Conservation (phyloP, 2,888 invertebrate species). For the Eupelmus urozonus region DNA sequence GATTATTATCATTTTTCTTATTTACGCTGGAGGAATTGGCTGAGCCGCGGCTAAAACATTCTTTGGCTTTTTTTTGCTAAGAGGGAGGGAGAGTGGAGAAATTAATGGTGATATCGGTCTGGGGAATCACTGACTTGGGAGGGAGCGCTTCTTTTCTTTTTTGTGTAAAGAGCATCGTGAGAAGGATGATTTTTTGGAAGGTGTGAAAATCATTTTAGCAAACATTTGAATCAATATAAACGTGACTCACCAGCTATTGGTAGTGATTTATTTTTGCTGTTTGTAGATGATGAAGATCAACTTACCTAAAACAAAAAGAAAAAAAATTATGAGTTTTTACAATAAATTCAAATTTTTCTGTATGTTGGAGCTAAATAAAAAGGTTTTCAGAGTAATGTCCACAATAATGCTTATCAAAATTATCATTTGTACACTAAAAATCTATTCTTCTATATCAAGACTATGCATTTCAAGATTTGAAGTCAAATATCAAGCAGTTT, state of each 20-base stretch:
- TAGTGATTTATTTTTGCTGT: conserved; percentile 1
- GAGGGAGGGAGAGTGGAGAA: not conserved
- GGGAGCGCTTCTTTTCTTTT: not conserved
- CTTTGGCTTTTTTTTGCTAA: conserved; percentile 28
- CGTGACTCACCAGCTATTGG: not conserved
- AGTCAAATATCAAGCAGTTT: too few relatives aligned
- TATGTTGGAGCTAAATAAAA: too few relatives aligned
- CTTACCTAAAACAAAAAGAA: conserved; percentile 47
- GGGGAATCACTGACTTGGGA: not conserved
- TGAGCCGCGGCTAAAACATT: conserved; percentile 39
- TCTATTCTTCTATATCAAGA: too few relatives aligned
- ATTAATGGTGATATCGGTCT: conserved; percentile 5
- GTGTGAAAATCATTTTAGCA: not conserved
- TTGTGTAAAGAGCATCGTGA: not conserved
- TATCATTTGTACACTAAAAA: too few relatives aligned
- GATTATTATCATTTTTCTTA: conserved; percentile 57
- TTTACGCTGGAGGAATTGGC: conserved; percentile 43
- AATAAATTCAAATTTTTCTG: too few relatives aligned
- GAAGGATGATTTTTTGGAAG: not conserved
- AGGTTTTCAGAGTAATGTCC: too few relatives aligned
- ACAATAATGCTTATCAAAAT: too few relatives aligned
- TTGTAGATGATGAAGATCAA: not conserved
- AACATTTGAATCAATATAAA: conserved; percentile 13
- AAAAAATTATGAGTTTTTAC: conserved; percentile 8
- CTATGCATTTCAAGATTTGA: too few relatives aligned